These are phyloP conservation scores for Autographa gamma DNA, from an alignment of 2,888 invertebrate genomes.

Conservation along the genomic window DNA sequence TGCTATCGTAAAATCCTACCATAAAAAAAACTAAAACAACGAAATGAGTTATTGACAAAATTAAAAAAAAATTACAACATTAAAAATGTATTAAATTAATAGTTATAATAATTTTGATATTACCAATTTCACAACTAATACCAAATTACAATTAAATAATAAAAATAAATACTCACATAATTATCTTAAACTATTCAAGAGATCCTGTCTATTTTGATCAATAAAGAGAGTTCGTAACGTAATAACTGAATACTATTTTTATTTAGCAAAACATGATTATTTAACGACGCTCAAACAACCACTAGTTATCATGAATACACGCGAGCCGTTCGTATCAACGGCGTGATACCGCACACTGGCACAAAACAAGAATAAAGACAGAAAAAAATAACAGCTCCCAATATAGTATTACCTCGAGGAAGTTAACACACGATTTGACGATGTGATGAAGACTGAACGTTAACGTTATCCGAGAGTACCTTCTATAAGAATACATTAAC, in stretches of 20 bases:
- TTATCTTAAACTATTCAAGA: constrained; percentile 18
- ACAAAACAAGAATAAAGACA: constrained; percentile 20
- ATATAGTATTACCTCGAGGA: constrained; percentile 47
- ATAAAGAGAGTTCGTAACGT: constrained; percentile 23
- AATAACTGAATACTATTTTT: constrained; percentile 41
- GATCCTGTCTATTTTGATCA: constrained; percentile 19
- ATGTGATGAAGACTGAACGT: constrained; percentile 67
- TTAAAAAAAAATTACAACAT: too few species aligned
- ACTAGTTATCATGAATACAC: constrained; percentile 72
- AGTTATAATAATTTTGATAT: too few species aligned
- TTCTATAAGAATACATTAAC: constrained; percentile 69
- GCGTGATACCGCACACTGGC: constrained; percentile 57
- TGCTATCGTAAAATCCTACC: too few species aligned
- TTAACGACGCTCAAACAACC: constrained; percentile 71
- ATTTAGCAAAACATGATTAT: constrained; percentile 69
- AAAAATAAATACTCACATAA: constrained; percentile 34
- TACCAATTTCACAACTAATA: neutral
- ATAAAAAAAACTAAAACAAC: too few species aligned
- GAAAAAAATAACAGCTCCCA: constrained; percentile 35
- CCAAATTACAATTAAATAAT: neutral
- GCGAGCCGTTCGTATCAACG: constrained; percentile 61
- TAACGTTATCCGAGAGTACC: constrained; percentile 55
- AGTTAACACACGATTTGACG: constrained; percentile 66
- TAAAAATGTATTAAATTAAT: too few species aligned
- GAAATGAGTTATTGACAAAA: too few species aligned